These are phyloP conservation scores for Meloidogyne floridensis DNA, from an alignment of 1,140 invertebrate species.

Conservation along the genomic window DNA sequence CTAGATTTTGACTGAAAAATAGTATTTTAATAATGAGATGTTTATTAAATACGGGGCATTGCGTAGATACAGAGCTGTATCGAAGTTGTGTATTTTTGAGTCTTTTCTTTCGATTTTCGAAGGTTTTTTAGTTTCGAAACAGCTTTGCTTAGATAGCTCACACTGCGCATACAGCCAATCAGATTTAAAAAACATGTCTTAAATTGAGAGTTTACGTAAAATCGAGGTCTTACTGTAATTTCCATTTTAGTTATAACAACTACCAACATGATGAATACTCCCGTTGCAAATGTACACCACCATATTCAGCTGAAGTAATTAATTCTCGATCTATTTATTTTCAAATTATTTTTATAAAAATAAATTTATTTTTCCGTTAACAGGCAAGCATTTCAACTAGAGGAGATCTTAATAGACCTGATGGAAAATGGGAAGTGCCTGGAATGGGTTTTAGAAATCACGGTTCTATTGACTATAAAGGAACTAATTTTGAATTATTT, in stretches of 20 bases:
- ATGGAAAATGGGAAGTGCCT: conserved; percentile 69
- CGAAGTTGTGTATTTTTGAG: too few species aligned
- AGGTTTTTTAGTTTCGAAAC: too few species aligned
- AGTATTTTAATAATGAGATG: too few species aligned
- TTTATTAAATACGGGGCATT: too few species aligned
- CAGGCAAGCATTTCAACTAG: conserved; percentile 69
- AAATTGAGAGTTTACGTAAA: too few species aligned
- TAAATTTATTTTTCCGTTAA: neutral
- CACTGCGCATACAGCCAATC: too few species aligned
- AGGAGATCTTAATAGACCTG: conserved; percentile 59
- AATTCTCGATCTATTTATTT: too few species aligned
- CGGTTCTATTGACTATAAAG: conserved; percentile 75
- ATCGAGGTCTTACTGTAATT: too few species aligned
- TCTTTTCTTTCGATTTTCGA: too few species aligned
- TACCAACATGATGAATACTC: conserved; percentile 73
- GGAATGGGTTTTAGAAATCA: conserved; percentile 74
- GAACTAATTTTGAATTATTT: conserved; percentile 68
- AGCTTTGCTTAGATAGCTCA: too few species aligned
- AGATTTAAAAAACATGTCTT: too few species aligned
- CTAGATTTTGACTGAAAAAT: neutral
- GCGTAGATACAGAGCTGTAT: too few species aligned
- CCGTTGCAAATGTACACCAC: conserved; percentile 75
- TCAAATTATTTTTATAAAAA: conserved; percentile 13
- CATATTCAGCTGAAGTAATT: conserved; percentile 71
- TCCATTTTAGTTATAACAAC: conserved; percentile 30